Evolutionary conservation across 2,797 vertebrate species (phyloP).

Genomic region (Schizopygopsis pylzovi): DNA sequence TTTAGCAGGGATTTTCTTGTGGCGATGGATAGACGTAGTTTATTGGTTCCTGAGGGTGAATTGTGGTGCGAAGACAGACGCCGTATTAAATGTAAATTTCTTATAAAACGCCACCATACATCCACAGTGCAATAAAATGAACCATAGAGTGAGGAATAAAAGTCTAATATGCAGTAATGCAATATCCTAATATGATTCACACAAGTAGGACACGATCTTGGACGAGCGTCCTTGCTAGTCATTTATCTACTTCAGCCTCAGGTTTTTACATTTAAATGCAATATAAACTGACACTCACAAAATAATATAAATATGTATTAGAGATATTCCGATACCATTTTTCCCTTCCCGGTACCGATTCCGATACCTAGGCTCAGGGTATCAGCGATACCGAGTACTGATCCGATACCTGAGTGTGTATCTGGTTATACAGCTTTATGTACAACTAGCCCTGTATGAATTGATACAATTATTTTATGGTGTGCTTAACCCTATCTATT

Average conservation of each 20-base stretch:
- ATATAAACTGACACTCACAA: neutral
- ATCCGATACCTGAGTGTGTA: too few species aligned
- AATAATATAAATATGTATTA: neutral
- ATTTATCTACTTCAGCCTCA: neutral
- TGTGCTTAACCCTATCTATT: too few species aligned
- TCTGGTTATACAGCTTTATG: too few species aligned
- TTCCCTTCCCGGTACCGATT: too few species aligned
- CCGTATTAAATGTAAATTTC: neutral
- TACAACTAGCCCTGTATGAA: too few species aligned
- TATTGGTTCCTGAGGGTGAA: neutral
- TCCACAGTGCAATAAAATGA: conserved; percentile 1
- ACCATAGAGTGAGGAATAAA: neutral
- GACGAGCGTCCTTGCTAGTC: neutral
- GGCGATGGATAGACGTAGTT: neutral
- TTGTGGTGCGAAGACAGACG: neutral
- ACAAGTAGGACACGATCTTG: neutral
- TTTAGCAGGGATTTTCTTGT: neutral
- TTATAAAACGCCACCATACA: conserved; percentile 17
- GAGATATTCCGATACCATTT: too few species aligned
- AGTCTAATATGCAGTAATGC: neutral
- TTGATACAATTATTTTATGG: too few species aligned
- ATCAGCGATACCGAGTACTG: too few species aligned
- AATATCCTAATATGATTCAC: neutral
- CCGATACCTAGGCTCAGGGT: too few species aligned
- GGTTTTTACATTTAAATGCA: neutral